phyloP scores from a whole-genome alignment of 2,113 vertebrate species.

The Cnemophilus loriae region DNA sequence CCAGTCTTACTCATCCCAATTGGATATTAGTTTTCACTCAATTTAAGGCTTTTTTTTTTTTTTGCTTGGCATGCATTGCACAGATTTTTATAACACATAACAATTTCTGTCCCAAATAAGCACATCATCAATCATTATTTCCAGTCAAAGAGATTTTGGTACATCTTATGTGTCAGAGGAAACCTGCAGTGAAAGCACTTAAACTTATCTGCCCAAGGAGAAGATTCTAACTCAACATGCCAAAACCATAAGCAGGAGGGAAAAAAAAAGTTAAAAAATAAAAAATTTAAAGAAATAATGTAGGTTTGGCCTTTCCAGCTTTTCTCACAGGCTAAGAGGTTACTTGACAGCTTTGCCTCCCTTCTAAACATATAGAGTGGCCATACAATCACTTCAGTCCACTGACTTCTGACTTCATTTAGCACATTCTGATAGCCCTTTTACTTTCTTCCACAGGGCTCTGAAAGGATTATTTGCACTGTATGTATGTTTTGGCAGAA shows the following conservation, averaged over 20 bases:
- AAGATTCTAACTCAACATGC: not conserved
- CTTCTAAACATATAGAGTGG: not conserved
- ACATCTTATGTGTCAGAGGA: not conserved
- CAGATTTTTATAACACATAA: not conserved
- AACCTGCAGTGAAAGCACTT: not conserved
- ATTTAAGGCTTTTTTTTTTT: not conserved
- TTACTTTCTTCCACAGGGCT: not conserved
- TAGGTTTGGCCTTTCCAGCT: not conserved
- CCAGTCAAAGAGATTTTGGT: not conserved
- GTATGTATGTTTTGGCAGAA: not conserved
- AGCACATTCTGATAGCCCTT: not conserved
- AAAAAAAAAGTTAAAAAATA: not conserved
- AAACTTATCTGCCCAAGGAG: not conserved
- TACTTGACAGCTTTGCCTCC: not conserved
- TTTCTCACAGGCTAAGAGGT: not conserved
- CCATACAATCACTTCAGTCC: not conserved
- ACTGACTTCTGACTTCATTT: not conserved
- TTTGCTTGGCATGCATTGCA: not conserved
- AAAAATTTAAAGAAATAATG: not conserved
- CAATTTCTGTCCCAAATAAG: constrained; percentile 3
- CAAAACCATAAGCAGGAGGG: not conserved
- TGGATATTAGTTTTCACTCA: not conserved
- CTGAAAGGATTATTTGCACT: not conserved
- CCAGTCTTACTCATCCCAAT: not conserved
- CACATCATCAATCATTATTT: not conserved